phyloP scores from a whole-genome alignment of 2,797 vertebrate genomes.

The Oreortyx pictus region DNA sequence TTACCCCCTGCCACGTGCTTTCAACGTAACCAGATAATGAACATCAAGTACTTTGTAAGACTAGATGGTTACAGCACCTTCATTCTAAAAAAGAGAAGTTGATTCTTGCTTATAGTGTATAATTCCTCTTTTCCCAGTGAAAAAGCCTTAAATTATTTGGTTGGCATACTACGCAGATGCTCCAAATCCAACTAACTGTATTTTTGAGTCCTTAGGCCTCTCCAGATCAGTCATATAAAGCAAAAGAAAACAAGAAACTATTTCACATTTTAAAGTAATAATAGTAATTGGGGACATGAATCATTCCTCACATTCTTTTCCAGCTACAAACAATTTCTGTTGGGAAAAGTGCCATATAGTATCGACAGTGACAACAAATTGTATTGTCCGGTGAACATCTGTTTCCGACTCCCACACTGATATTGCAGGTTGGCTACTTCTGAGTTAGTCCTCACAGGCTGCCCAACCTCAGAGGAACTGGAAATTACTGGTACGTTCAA shows the following conservation, averaged over 20 bases:
- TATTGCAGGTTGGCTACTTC: conserved; percentile 66
- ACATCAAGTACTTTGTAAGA: neutral
- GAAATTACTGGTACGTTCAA: conserved; percentile 78
- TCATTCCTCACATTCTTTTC: conserved; percentile 82
- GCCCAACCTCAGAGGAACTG: conserved; percentile 80
- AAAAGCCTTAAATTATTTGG: neutral
- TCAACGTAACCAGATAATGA: neutral
- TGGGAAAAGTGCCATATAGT: conserved; percentile 79
- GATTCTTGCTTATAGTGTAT: neutral
- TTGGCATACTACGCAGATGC: neutral
- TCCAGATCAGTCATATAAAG: conserved; percentile 37
- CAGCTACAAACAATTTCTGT: conserved; percentile 79
- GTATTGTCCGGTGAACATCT: conserved; percentile 83
- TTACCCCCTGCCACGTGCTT: neutral
- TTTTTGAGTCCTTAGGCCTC: conserved; percentile 18
- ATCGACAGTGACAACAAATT: conserved; percentile 82
- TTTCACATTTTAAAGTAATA: conserved; percentile 68
- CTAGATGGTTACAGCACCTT: neutral
- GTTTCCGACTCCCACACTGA: conserved; percentile 84
- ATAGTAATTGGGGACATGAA: conserved; percentile 77
- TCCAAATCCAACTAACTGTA: neutral
- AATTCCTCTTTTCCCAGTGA: neutral
- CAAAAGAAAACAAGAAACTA: conserved; percentile 40
- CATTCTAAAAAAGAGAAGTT: neutral
- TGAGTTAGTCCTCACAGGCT: conserved; percentile 73